These are phyloP conservation scores for Macrostomum lignano DNA, from an alignment of 1,140 invertebrate species.

Conservation along the genomic window DNA sequence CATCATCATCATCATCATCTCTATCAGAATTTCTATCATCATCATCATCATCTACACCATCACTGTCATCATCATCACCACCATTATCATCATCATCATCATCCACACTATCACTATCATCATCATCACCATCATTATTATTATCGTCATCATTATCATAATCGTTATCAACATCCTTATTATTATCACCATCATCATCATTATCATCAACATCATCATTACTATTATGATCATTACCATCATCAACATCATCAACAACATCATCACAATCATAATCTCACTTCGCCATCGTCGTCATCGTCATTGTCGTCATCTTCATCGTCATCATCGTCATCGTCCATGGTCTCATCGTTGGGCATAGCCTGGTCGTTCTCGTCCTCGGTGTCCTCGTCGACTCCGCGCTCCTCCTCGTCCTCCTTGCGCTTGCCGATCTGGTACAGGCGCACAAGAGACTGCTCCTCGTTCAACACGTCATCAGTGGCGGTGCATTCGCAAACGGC, in stretches of 20 bases:
- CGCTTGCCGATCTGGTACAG: neutral
- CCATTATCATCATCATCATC: neutral
- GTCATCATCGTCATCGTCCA: neutral
- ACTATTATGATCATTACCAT: too few relatives aligned
- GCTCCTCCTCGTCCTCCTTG: neutral
- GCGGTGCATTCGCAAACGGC: neutral
- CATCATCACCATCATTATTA: too few relatives aligned
- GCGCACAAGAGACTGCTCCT: neutral
- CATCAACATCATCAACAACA: too few relatives aligned
- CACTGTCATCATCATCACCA: conserved; percentile 1
- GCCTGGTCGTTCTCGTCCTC: neutral
- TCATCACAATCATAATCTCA: conserved; percentile 1
- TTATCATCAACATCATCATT: too few relatives aligned
- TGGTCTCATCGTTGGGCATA: neutral
- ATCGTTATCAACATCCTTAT: neutral
- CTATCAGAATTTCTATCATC: neutral
- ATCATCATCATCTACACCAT: neutral
- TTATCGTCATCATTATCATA: neutral
- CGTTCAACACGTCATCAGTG: neutral
- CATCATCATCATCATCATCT: neutral
- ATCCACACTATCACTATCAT: too few relatives aligned
- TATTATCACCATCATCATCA: neutral
- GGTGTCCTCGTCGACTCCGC: neutral
- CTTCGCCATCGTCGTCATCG: neutral
- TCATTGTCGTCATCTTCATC: neutral